Evolutionary conservation across 2,797 vertebrate species (phyloP), one percentile per base, ranked within the genome.

Genomic region (Tauraco hartlaubi): DNA sequence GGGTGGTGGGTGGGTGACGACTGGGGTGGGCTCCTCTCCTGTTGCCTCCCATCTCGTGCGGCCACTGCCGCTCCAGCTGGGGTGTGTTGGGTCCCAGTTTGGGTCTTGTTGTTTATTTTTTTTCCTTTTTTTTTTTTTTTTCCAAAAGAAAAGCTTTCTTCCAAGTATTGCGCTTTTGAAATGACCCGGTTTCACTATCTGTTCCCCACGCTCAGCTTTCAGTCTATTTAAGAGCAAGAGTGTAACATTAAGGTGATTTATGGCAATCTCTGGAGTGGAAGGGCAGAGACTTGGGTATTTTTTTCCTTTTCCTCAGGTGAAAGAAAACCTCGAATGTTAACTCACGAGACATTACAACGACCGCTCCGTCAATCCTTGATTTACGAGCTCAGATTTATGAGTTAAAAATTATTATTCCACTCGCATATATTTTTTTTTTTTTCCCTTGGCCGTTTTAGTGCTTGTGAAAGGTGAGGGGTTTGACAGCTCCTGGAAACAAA

Each of bases 401-500:
- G 59, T 67, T 88, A 55, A 81, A 69, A 95, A 95, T 96, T 85
- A 94, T 93, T 96, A 87, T 96, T 93, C 84, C 92, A 73, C 80
- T 90, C 33, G 1, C 83, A 90, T 85, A 72, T 73, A n/a, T 94
- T 51, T 80, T 59, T 55, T 55, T 55, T 59, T 41, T 84, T 69
- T 74, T 19, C 41, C 80, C 94, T 20, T 55, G 92, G 84, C 68
- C 23, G 16, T 95, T 95, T 96, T 94, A 95, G 95, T 75, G 93
- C 95, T 92, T 94, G 96, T 97, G 96, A 96, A 97, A 96, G 96
- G 96, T 96, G 96, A 97, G 94, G 93, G 85, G 19, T 96, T 93
- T 96, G 96, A 96, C 95, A 96, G 95, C 94, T 90, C 93, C 95
- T 96, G 96, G 94, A 96, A 96, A 96, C 90, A 96, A 96, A 97